Evolutionary conservation across 2,888 invertebrate genomes (phyloP).

Genomic region (Drosophila setosimentum): DNA sequence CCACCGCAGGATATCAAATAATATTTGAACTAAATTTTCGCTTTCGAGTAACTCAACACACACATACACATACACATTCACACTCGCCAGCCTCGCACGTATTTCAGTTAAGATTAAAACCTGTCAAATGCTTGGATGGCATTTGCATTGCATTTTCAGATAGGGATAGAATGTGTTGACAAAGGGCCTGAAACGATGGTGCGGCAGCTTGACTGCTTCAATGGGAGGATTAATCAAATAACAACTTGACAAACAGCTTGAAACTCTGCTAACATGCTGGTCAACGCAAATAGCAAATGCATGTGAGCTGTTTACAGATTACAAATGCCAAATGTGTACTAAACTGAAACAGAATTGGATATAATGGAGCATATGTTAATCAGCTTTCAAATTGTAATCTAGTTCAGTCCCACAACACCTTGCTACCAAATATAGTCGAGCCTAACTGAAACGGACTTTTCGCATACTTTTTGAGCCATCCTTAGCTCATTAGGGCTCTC

Average conservation of each 20-base stretch:
- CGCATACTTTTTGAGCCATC: conserved; percentile 14
- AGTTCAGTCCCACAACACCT: background rate
- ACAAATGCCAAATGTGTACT: conserved; percentile 20
- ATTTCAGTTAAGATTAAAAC: conserved; percentile 50
- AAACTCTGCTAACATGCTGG: conserved; percentile 54
- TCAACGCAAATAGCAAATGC: conserved; percentile 62
- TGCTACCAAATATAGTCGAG: background rate
- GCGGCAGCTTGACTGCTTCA: conserved; percentile 3
- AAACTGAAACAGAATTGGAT: conserved; percentile 29
- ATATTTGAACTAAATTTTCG: conserved; percentile 71
- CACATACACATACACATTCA: background rate
- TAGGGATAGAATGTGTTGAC: conserved; percentile 33
- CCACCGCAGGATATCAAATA: conserved; percentile 79
- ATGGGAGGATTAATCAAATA: conserved; percentile 53
- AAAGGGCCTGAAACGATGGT: conserved; percentile 4
- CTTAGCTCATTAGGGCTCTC: conserved; percentile 24
- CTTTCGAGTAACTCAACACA: conserved; percentile 10
- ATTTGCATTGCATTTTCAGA: conserved; percentile 39
- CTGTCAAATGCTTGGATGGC: conserved; percentile 46
- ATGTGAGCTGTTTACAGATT: conserved; percentile 50
- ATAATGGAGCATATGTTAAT: conserved; percentile 49
- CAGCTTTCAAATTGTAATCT: conserved; percentile 15
- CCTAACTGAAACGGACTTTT: background rate
- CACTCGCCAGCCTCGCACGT: conserved; percentile 28
- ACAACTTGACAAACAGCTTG: conserved; percentile 60